These are phyloP conservation scores for Hyalella azteca DNA, from an alignment of 2,888 invertebrate species.

Conservation along the genomic window DNA sequence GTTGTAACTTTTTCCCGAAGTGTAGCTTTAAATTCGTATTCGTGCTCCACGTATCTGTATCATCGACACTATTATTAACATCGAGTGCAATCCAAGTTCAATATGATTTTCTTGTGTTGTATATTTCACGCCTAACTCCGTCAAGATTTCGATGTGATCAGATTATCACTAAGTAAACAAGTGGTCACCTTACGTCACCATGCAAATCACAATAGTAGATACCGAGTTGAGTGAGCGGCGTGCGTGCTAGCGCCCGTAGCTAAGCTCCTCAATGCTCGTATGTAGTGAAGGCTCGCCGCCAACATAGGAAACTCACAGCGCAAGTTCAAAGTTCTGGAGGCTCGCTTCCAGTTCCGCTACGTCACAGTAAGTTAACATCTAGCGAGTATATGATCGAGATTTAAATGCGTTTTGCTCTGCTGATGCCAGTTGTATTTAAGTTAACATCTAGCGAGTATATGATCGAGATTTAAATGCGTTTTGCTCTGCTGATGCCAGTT, in stretches of 20 bases:
- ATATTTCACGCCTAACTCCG: background rate
- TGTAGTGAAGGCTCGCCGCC: slow-evolving; percentile 35
- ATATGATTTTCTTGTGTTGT: background rate
- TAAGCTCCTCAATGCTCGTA: too few relatives aligned
- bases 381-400: too few relatives aligned
- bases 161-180: background rate
- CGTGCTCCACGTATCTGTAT: too few relatives aligned
- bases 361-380: slow-evolving; percentile 49
- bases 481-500: too few relatives aligned
- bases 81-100: background rate
- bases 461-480: too few relatives aligned
- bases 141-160: background rate
- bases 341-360: slow-evolving; percentile 57
- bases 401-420: too few relatives aligned
- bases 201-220: background rate
- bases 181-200: background rate
- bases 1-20: too few relatives aligned
- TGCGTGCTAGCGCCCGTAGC: background rate
- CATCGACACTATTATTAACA: too few relatives aligned
- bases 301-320: slow-evolving; percentile 57
- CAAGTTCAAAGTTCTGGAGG: slow-evolving; percentile 58
- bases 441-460: slow-evolving; percentile 15
- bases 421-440: too few relatives aligned
- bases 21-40: too few relatives aligned
- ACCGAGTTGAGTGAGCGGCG: background rate